These are phyloP conservation scores for Diplazon laetatorius DNA, from an alignment of 2,888 invertebrate genomes.

Conservation along the genomic window DNA sequence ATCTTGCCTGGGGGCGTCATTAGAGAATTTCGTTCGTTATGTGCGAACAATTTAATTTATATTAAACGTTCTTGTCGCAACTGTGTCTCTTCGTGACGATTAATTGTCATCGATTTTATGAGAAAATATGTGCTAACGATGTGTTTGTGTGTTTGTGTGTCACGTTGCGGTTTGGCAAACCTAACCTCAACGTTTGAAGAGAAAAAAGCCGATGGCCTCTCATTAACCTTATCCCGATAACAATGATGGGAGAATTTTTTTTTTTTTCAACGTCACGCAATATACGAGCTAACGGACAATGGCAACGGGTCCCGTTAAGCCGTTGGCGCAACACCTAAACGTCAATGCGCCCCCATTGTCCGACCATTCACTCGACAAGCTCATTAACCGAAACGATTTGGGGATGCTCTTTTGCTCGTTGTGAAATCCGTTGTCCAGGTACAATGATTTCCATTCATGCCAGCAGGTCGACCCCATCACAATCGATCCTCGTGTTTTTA, in stretches of 20 bases:
- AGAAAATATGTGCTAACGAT: not conserved
- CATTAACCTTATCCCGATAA: constrained; percentile 45
- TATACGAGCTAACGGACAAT: constrained; percentile 44
- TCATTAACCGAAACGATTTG: constrained; percentile 7
- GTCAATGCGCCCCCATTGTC: not conserved
- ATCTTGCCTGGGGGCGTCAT: constrained; percentile 8
- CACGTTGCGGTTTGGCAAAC: not conserved
- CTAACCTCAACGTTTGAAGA: constrained; percentile 12
- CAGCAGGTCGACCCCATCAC: too few species aligned
- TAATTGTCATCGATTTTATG: not conserved
- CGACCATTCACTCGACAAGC: constrained; percentile 25
- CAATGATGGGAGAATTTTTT: constrained; percentile 51
- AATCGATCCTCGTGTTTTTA: too few species aligned
- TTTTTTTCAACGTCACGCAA: constrained; percentile 53
- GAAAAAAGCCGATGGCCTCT: constrained; percentile 11
- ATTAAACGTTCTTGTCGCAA: not conserved
- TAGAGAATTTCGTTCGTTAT: constrained; percentile 27
- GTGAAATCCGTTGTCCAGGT: not conserved
- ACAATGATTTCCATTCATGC: not conserved
- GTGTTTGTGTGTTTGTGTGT: too few species aligned
- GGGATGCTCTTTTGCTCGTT: constrained; percentile 4
- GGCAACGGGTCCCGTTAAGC: constrained; percentile 28
- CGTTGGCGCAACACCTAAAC: constrained; percentile 15
- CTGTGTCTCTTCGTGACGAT: not conserved
- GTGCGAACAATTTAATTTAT: constrained; percentile 49